A percentile compares a stretch with the other conserved stretches of the same genome.
Conservation (phyloP, 2,888 invertebrate species). For the Elysia crispata region DNA sequence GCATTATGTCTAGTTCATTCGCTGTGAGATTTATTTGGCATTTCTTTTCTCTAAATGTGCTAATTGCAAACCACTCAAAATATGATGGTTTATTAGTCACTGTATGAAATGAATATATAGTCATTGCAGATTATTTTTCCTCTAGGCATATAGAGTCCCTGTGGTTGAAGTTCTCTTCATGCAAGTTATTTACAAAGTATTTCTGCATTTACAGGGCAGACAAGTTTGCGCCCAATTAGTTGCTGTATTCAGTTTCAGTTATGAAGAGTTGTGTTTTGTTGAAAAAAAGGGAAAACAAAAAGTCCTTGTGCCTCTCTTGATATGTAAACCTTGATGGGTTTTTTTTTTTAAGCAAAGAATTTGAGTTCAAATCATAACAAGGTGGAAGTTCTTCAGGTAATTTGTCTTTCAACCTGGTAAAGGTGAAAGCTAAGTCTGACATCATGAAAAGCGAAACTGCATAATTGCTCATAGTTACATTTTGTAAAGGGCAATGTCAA, state of each 20-base stretch:
- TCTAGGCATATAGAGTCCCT: too few relatives aligned
- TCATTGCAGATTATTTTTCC: too few relatives aligned
- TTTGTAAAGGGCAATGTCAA: neutral
- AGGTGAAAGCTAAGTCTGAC: neutral
- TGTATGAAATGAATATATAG: too few relatives aligned
- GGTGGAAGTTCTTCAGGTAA: neutral
- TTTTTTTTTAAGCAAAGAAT: neutral
- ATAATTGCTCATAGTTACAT: neutral
- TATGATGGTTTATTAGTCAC: too few relatives aligned
- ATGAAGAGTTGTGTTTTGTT: neutral
- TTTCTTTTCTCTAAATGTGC: too few relatives aligned
- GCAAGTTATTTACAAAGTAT: too few relatives aligned
- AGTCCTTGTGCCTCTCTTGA: conserved; percentile 38
- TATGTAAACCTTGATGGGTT: neutral
- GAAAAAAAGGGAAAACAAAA: neutral
- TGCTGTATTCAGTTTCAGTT: conserved; percentile 29
- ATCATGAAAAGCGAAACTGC: neutral
- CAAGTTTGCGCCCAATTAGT: conserved; percentile 20
- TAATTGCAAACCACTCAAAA: too few relatives aligned
- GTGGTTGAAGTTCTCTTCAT: too few relatives aligned
- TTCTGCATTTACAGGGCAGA: conserved; percentile 34
- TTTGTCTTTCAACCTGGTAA: neutral
- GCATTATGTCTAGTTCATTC: too few relatives aligned
- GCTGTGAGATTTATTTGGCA: too few relatives aligned
- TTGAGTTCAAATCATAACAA: too few relatives aligned